These are phyloP conservation scores for Zophobas morio DNA, from an alignment of 1,140 invertebrate species.

Conservation along the genomic window DNA sequence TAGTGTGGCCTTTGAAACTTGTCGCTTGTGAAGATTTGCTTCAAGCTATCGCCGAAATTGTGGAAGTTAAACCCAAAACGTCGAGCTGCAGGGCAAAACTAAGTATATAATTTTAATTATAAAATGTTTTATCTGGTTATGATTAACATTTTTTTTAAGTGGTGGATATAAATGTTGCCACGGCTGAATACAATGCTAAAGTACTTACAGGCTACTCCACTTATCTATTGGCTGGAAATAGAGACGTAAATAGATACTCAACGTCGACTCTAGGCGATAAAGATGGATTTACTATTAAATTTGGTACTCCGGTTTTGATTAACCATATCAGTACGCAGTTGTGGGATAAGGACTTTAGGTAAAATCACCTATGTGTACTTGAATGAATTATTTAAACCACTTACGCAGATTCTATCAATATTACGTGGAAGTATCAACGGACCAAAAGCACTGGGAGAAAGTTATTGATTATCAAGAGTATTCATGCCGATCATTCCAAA, in stretches of 20 bases:
- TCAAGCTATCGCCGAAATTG: background rate
- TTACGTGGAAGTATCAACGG: too few species aligned
- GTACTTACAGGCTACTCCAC: background rate
- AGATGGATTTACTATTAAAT: background rate
- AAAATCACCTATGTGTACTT: too few species aligned
- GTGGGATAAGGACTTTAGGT: too few species aligned
- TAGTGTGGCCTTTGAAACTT: slow-evolving; percentile 7
- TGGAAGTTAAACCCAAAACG: background rate
- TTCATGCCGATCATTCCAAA: too few species aligned
- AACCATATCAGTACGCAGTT: background rate
- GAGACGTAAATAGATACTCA: background rate
- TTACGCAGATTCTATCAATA: too few species aligned
- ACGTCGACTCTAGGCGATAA: background rate
- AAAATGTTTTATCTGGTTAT: too few species aligned
- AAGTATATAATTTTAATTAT: background rate
- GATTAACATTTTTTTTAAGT: background rate
- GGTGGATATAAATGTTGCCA: background rate
- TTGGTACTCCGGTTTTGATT: background rate
- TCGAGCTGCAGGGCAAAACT: background rate
- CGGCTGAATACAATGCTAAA: background rate
- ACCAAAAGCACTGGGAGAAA: too few species aligned
- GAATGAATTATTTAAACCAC: too few species aligned
- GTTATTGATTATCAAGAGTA: too few species aligned
- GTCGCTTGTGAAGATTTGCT: background rate
- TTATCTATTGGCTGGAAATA: background rate